phyloP scores from a whole-genome alignment of 2,797 vertebrate genomes.

The Acanthurus leucopareius region DNA sequence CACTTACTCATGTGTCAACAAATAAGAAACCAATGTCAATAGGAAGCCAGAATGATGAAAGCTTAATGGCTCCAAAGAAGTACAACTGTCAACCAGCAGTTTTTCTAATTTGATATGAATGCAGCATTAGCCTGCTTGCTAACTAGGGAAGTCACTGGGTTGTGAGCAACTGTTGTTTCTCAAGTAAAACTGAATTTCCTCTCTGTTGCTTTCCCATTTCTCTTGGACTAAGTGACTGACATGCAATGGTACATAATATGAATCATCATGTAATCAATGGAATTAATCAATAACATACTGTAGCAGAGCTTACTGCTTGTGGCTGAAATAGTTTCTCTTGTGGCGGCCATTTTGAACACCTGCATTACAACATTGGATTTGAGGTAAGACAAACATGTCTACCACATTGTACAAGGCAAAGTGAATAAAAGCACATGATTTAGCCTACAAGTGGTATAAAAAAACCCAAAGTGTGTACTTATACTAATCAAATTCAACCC shows the following conservation, averaged over 20 bases:
- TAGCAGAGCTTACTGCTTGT: conserved; percentile 48
- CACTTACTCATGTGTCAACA: not conserved
- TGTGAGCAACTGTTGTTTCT: conserved; percentile 45
- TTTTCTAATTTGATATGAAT: conserved; percentile 47
- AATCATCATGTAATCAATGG: conserved; percentile 37
- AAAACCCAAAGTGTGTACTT: conserved; percentile 51
- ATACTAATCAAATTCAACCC: conserved; percentile 67
- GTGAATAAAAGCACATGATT: conserved; percentile 57
- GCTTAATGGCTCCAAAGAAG: not conserved
- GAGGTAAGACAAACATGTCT: conserved; percentile 61
- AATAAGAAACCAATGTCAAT: conserved; percentile 1
- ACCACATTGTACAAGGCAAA: conserved; percentile 57
- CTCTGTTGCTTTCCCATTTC: conserved; percentile 53
- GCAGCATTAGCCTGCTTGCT: conserved; percentile 66
- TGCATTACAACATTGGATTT: conserved; percentile 53
- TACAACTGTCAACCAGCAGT: not conserved
- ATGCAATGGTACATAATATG: conserved; percentile 74
- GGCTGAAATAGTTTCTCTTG: conserved; percentile 54
- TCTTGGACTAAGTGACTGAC: conserved; percentile 69
- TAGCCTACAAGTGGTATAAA: conserved; percentile 52
- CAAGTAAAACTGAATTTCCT: conserved; percentile 56
- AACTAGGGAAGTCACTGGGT: conserved; percentile 27
- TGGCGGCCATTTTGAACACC: conserved; percentile 67
- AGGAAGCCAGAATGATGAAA: not conserved
- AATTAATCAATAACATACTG: conserved; percentile 51